Evolutionary conservation across 2,888 invertebrate species (phyloP).

Genomic region (Oligia fasciuncula): DNA sequence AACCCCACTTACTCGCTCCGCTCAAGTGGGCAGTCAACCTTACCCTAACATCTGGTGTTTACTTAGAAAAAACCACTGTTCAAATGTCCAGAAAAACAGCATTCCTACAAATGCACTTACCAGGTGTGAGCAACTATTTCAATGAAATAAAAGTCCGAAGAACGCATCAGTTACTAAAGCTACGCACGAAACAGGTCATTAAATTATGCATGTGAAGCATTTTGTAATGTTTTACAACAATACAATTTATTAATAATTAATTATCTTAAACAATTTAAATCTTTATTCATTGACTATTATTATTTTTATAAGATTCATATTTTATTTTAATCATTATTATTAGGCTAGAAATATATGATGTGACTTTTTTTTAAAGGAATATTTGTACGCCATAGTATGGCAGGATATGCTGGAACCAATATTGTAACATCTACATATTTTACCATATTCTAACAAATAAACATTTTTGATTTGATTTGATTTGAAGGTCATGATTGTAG

Average conservation of each 20-base stretch:
- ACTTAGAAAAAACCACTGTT: background rate
- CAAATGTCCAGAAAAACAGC: conserved; percentile 5
- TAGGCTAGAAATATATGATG: no score
- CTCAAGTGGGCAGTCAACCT: background rate
- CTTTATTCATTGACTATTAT: no score
- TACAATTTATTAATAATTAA: no score
- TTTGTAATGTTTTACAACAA: conserved; percentile 45
- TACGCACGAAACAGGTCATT: conserved; percentile 21
- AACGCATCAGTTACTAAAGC: conserved; percentile 18
- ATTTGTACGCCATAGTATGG: no score
- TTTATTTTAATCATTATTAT: no score
- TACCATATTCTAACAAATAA: no score
- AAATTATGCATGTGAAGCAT: conserved; percentile 36
- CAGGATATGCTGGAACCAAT: no score
- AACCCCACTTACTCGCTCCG: background rate
- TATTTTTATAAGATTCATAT: no score
- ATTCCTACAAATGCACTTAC: conserved; percentile 15
- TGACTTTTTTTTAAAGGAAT: no score
- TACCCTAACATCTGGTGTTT: conserved; percentile 13
- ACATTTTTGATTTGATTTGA: no score
- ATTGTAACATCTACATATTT: no score
- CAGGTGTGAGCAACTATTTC: conserved; percentile 31
- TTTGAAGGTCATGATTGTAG: conserved; percentile 36
- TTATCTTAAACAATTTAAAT: no score
- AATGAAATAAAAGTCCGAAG: background rate